Evolutionary conservation across 1,140 invertebrate genomes (phyloP), one percentile per base, ranked within the genome.

Genomic region (Odontomachus brunneus): DNA sequence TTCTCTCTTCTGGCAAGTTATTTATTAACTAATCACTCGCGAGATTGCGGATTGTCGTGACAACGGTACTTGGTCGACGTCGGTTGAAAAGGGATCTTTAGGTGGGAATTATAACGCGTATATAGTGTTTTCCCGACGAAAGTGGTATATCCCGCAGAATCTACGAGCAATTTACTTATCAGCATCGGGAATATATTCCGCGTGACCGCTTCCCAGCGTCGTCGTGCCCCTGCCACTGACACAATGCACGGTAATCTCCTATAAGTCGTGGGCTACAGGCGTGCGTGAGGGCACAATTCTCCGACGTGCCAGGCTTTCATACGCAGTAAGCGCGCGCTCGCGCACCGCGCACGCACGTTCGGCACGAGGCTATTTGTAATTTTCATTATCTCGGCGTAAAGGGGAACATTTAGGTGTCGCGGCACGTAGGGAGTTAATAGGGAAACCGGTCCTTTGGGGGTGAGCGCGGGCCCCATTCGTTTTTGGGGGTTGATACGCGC

Each of bases 361-460:
- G 87, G 76, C 89, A 90, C 90, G 80, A 83, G 90, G 89, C 91
- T 92, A 94, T 94, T 94, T 94, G 93, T 94, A 94, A 94, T 94
- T 94, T 94, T 94, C 93, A 94, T 94, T 94, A 94, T 94, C 93
- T 94, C 88, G 80, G 88, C 88, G 91, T 90, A 91, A 93, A 94
- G 89, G 88, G 83, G 88, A 87, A 90, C 92, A 93, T 94, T 94
- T 91, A 93, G 90, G 85, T 91, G 91, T 90, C 89, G 73, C 72
- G 85, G 91, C 94, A 94, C 93, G 94, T 94, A 93, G 92, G 86
- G 89, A 92, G 91, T 93, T 93, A 93, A 93, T 94, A 93, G 93
- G 89, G 88, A 89, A 89, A 88, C 82, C 83, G 84, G 86, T 82
- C 85, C 84, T 76, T 83, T 67, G 81, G 83, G 87, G 57, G 57